phyloP scores from a whole-genome alignment of 2,113 vertebrate genomes.

The Numida meleagris region DNA sequence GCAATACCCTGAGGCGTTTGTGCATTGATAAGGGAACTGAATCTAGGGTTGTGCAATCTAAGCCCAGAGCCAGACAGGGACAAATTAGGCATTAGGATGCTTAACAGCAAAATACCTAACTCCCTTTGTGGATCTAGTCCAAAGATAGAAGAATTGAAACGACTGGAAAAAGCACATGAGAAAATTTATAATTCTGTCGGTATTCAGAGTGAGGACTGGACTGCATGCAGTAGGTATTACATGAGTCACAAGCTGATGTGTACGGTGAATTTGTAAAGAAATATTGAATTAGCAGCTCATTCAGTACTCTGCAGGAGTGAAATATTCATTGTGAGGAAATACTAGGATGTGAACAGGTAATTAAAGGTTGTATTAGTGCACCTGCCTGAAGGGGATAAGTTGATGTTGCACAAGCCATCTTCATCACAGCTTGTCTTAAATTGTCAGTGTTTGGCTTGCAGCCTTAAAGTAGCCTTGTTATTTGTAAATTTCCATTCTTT shows the following conservation, averaged over 20 bases:
- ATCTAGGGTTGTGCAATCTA: accelerated
- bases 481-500: slow-evolving; percentile 41
- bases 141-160: neutral
- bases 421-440: neutral
- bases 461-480: slow-evolving; percentile 39
- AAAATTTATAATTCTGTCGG: neutral
- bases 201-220: neutral
- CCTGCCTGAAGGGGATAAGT: slow-evolving; percentile 17
- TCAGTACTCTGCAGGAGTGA: neutral
- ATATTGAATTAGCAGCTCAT: neutral
- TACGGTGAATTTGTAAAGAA: neutral
- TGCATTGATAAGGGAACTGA: neutral
- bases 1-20: accelerated
- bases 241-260: neutral
- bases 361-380: neutral
- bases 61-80: neutral
- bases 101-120: neutral
- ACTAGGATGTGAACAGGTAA: neutral
- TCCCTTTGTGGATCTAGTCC: neutral
- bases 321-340: neutral
- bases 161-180: neutral
- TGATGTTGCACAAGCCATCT: neutral
- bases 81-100: neutral
- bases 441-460: neutral
- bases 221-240: neutral